A percentile compares a stretch with the other conserved stretches of the same genome.
Evolutionary conservation across 2,888 invertebrate genomes (phyloP).

Genomic region (Miltochrista miniata): DNA sequence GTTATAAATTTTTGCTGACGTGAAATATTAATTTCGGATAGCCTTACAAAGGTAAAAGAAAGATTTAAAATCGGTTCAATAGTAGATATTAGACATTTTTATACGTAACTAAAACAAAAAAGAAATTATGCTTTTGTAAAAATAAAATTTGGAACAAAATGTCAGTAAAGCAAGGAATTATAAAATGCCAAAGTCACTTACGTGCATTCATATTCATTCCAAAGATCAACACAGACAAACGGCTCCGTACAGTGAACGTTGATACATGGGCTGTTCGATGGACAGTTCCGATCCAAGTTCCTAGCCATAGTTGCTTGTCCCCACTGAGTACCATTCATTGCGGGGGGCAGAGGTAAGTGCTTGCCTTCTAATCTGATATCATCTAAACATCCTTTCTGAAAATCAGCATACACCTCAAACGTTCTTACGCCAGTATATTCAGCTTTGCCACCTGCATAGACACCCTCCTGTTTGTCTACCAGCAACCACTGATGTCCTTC

Average conservation of each 20-base stretch:
- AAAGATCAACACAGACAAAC: conserved; percentile 97
- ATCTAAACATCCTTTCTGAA: conserved; percentile 92
- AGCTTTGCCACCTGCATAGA: conserved; percentile 97
- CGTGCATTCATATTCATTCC: conserved; percentile 99
- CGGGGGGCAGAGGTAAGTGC: conserved; percentile 96
- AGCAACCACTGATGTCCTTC: conserved; percentile 95
- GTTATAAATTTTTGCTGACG: no score
- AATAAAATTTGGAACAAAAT: not conserved
- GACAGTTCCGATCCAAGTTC: conserved; percentile 95
- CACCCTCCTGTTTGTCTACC: conserved; percentile 97
- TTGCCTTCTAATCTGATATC: conserved; percentile 95
- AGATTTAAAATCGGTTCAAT: not conserved
- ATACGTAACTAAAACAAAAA: no score
- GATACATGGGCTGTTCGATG: conserved; percentile 97
- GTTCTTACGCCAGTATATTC: conserved; percentile 97
- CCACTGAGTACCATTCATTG: conserved; percentile 97
- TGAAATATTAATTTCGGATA: no score
- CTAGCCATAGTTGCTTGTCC: conserved; percentile 97
- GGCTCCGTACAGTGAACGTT: conserved; percentile 97
- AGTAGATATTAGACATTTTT: not conserved
- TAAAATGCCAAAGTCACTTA: conserved; percentile 81
- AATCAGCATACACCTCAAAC: conserved; percentile 97
- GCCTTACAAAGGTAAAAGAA: no score
- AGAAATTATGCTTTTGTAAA: not conserved
- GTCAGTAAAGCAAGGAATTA: not conserved